These are phyloP conservation scores for Cactoblastis cactorum DNA, from an alignment of 2,888 invertebrate species.

Conservation along the genomic window DNA sequence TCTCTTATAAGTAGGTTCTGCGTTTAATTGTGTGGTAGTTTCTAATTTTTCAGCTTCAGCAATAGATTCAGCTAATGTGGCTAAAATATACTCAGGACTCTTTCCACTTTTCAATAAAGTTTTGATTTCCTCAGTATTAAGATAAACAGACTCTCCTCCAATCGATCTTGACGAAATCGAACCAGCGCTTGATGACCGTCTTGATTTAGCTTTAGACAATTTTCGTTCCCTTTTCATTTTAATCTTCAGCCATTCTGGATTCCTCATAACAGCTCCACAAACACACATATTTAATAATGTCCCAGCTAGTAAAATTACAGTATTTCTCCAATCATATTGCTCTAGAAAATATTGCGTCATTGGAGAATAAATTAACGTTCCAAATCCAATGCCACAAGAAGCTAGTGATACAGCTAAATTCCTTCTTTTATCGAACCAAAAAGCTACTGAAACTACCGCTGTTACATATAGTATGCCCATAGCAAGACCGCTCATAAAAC, in stretches of 20 bases:
- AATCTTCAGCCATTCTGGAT: conserved; percentile 88
- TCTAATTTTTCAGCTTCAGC: conserved; percentile 68
- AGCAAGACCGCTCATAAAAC: conserved; percentile 89
- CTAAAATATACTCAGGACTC: conserved; percentile 82
- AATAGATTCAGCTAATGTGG: conserved; percentile 79
- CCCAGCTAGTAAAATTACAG: conserved; percentile 87
- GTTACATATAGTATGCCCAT: conserved; percentile 92
- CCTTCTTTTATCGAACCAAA: conserved; percentile 93
- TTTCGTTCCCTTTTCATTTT: conserved; percentile 79
- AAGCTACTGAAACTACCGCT: conserved; percentile 93
- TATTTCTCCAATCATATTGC: conserved; percentile 89
- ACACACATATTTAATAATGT: conserved; percentile 91
- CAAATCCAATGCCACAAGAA: conserved; percentile 92
- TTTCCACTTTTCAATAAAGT: conserved; percentile 83
- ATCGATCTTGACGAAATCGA: conserved; percentile 73
- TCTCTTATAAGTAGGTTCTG: conserved; percentile 52
- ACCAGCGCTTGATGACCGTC: conserved; percentile 68
- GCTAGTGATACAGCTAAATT: conserved; percentile 92
- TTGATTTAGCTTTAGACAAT: conserved; percentile 55
- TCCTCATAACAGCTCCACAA: conserved; percentile 91
- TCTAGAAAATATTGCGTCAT: conserved; percentile 86
- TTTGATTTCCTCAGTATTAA: conserved; percentile 82
- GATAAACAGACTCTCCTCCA: conserved; percentile 70
- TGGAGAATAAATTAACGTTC: conserved; percentile 93
- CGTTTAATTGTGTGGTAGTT: conserved; percentile 65